Conservation (phyloP, 2,113 vertebrate genomes). For the Podocnemis expansa region DNA sequence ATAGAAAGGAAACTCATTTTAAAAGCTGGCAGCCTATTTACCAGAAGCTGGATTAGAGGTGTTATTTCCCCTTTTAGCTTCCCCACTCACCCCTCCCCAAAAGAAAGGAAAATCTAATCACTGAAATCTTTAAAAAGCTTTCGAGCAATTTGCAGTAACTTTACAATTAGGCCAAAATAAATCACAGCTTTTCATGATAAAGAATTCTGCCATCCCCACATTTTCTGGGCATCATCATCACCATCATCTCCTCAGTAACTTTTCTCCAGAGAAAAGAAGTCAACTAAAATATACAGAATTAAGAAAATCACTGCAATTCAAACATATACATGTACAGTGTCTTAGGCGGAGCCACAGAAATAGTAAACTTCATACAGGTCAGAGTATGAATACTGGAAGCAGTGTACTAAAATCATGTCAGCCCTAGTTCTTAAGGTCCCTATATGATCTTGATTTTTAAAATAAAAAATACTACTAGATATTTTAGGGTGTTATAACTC, state of each 20-base stretch:
- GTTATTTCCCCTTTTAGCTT: slow-evolving; percentile 88
- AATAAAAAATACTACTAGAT: background rate
- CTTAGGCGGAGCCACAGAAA: background rate
- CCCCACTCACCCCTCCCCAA: slow-evolving; percentile 61
- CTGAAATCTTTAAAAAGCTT: slow-evolving; percentile 82
- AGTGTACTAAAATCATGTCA: slow-evolving; percentile 9
- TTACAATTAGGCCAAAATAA: slow-evolving; percentile 84
- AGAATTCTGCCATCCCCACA: slow-evolving; percentile 68
- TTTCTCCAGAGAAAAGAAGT: slow-evolving; percentile 54
- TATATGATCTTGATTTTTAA: background rate
- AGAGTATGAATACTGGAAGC: slow-evolving; percentile 25
- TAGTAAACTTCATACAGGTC: slow-evolving; percentile 23
- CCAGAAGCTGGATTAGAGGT: slow-evolving; percentile 87
- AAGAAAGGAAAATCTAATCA: slow-evolving; percentile 83
- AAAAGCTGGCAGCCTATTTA: slow-evolving; percentile 88
- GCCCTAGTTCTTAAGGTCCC: background rate
- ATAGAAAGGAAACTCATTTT: slow-evolving; percentile 91
- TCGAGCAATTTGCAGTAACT: slow-evolving; percentile 83
- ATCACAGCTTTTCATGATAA: slow-evolving; percentile 74
- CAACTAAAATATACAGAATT: slow-evolving; percentile 20
- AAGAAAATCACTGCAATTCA: background rate
- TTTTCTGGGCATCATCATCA: slow-evolving; percentile 2
- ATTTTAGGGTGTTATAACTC: background rate
- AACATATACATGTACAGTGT: background rate
- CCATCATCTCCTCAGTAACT: slow-evolving; percentile 46